These are phyloP conservation scores for Eurystomus glaucurus DNA, from an alignment of 2,797 vertebrate genomes.

Conservation along the genomic window DNA sequence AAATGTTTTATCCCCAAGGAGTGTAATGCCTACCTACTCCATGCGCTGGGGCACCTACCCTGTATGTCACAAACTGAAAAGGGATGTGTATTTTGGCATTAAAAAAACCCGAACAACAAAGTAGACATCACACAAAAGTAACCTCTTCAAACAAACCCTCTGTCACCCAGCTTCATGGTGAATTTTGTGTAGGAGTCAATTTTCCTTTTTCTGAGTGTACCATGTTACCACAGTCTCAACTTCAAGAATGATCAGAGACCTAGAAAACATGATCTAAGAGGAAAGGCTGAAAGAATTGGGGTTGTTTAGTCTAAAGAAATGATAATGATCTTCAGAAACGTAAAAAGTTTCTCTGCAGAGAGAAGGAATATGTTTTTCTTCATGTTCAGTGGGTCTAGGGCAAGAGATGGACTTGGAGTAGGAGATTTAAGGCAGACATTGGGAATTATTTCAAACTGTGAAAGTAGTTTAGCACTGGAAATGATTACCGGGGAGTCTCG, in stretches of 20 bases:
- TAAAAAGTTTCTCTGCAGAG: not conserved
- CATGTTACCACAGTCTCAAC: not conserved
- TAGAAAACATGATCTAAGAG: conserved; percentile 45
- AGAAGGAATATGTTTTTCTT: not conserved
- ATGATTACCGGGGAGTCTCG: not conserved
- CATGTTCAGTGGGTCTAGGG: not conserved
- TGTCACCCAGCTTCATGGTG: not conserved
- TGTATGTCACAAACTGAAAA: not conserved
- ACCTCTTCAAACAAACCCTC: conserved; percentile 26
- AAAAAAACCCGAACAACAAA: not conserved
- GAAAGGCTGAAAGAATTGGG: conserved; percentile 54
- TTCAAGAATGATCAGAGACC: conserved; percentile 45
- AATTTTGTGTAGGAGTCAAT: not conserved
- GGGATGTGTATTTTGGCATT: not conserved
- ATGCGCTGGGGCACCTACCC: not conserved
- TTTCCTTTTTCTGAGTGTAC: not conserved
- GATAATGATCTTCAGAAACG: not conserved
- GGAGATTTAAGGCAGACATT: not conserved
- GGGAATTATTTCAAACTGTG: not conserved
- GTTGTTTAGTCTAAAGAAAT: conserved; percentile 15
- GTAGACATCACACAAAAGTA: not conserved
- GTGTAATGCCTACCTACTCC: not conserved
- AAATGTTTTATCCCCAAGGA: not conserved
- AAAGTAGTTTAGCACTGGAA: not conserved
- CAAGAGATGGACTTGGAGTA: not conserved